Evolutionary conservation across 2,888 invertebrate genomes (phyloP), one percentile per base, ranked within the genome.

Genomic region (Tiliacea aurago): DNA sequence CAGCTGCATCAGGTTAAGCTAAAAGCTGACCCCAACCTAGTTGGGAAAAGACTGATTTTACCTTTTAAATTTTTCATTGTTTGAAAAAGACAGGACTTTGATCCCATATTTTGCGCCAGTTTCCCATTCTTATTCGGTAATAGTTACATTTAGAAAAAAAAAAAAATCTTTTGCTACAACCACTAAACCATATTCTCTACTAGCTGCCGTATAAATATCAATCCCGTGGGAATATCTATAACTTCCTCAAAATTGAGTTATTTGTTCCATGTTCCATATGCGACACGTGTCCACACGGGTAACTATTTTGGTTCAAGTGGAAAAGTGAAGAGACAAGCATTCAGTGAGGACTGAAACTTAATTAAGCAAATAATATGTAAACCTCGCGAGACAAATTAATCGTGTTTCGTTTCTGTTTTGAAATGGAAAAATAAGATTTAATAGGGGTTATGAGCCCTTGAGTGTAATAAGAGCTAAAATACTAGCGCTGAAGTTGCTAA

Each of bases 321-420:
- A 43, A 78, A 47, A 66, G 37, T 65, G 62, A 23, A 68, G 67
- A 45, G 45, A 33, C 37, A 75, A 63, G 56, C 49, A 69, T 75
- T 69, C 72, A 77, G 72, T 13, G 59, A 45, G 72, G 66, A 56
- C 49, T 66, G 69, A 73, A 84, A 81, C 85, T 75, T 84, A 81
- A 83, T 83, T 82, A 84, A 61, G 61, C 63, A 82, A 81, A 84
- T 64, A 81, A 84, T 64, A 78, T 75, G 74, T 58, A 66, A 78
- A 55, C 70, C 82, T 55, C 70, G 56, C 23, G 73, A 78, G 68
- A 73, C 37, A 62, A 78, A 70, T 84, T 72, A 70, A 66, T 20
- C 47, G 10, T 33, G 33, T 59, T 67, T 43, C 43, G 28, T 77
- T 66, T 70, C 59, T 58, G 71, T 79, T 63, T 67, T 59, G 1